Percentiles rank a stretch among this genome's conserved stretches.
phyloP scores from a whole-genome alignment of 2,888 invertebrate genomes.

The Celastrina argiolus region DNA sequence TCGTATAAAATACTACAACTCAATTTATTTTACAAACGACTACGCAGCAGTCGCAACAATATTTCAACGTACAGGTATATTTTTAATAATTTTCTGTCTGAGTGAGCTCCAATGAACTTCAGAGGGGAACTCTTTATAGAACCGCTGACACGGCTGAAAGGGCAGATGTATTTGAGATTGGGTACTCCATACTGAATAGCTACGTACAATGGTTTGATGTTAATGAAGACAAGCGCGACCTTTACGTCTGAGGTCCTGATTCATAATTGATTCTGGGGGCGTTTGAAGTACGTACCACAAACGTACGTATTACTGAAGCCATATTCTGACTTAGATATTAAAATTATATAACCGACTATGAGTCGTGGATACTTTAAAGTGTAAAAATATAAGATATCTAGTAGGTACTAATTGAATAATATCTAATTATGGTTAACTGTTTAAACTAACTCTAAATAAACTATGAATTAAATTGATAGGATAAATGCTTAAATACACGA shows the following conservation, averaged over 20 bases:
- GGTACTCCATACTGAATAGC: neutral
- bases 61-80: neutral
- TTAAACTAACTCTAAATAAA: too few species aligned
- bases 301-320: neutral
- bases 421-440: too few species aligned
- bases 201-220: neutral
- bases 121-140: neutral
- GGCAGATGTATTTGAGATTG: constrained; percentile 10
- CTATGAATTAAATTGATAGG: too few species aligned
- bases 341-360: too few species aligned
- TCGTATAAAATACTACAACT: too few species aligned
- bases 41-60: neutral
- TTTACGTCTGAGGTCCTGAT: neutral
- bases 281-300: constrained; percentile 1
- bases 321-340: neutral
- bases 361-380: too few species aligned
- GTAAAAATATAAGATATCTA: too few species aligned
- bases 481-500: too few species aligned
- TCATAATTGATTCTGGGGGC: constrained; percentile 14
- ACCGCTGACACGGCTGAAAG: constrained; percentile 10
- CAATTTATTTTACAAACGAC: neutral
- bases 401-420: too few species aligned
- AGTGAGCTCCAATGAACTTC: constrained; percentile 10
- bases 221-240: constrained; percentile 3
- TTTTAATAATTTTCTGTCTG: constrained; percentile 3